A percentile compares a stretch with the other conserved stretches of the same genome.
These are phyloP conservation scores for Lasioglossum lativentre DNA, from an alignment of 2,888 invertebrate genomes.

Conservation along the genomic window DNA sequence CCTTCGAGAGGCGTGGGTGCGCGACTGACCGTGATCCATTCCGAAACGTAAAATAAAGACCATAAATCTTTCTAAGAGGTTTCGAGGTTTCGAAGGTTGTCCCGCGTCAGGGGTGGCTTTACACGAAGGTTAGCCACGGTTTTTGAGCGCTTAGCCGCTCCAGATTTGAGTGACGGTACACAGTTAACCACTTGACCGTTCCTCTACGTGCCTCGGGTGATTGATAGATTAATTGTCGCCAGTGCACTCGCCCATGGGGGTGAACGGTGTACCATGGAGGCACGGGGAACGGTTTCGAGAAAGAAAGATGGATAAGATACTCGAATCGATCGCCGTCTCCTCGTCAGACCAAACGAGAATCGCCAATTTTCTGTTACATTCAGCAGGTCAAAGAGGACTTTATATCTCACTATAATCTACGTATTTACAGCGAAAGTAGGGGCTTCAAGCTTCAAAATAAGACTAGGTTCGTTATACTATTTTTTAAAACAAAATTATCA, in stretches of 20 bases:
- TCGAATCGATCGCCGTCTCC: background rate
- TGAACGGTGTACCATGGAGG: background rate
- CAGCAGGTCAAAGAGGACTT: no score
- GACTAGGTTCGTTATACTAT: background rate
- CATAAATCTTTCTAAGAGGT: constrained; percentile 81
- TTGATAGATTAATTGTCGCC: constrained; percentile 83
- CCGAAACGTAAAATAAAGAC: constrained; percentile 59
- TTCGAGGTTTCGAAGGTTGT: constrained; percentile 73
- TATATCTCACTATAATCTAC: no score
- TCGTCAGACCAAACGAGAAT: background rate
- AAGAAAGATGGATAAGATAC: background rate
- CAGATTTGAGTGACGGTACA: constrained; percentile 83
- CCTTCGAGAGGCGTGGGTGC: background rate
- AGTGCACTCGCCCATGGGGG: constrained; percentile 25
- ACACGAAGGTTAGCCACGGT: constrained; percentile 83
- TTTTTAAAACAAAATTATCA: background rate
- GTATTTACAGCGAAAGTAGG: background rate
- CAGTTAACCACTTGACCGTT: constrained; percentile 84
- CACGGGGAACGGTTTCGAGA: background rate
- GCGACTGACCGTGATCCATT: constrained; percentile 33
- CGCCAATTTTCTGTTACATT: background rate
- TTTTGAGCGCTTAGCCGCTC: constrained; percentile 81
- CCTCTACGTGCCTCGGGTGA: constrained; percentile 75
- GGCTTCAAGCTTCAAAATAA: no score
- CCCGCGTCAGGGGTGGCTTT: constrained; percentile 76